Evolutionary conservation across 2,888 invertebrate genomes (phyloP).

Genomic region (Ferdinandea cuprea): DNA sequence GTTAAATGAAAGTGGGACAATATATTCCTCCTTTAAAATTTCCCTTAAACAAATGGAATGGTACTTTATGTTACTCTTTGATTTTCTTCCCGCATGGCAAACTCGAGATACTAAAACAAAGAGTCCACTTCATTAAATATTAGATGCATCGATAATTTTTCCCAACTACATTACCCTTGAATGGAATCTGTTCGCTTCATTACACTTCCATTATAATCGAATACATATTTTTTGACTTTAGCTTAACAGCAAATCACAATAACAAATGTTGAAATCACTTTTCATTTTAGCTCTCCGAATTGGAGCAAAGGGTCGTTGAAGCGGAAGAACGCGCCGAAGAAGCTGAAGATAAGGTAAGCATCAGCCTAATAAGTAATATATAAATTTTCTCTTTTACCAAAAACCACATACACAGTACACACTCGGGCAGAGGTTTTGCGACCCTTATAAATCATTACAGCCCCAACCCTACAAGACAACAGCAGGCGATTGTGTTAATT

Average conservation of each 20-base stretch:
- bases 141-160: background rate
- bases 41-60: too few relatives aligned
- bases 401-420: background rate
- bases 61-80: too few relatives aligned
- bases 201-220: conserved; percentile 20
- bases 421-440: conserved; percentile 17
- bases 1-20: too few relatives aligned
- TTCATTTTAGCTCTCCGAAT: conserved; percentile 92
- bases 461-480: background rate
- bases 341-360: conserved; percentile 95
- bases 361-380: too few relatives aligned
- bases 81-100: background rate
- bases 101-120: too few relatives aligned
- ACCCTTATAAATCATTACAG: conserved; percentile 36
- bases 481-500: conserved; percentile 39
- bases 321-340: conserved; percentile 96
- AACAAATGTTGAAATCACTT: conserved; percentile 43
- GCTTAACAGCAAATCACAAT: conserved; percentile 1
- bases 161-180: conserved; percentile 20
- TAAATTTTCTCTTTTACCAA: background rate
- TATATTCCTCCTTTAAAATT: too few relatives aligned
- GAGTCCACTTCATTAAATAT: background rate
- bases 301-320: conserved; percentile 95
- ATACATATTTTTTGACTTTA: background rate
- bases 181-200: conserved; percentile 23